phyloP scores from a whole-genome alignment of 2,113 vertebrate genomes.

The Miniopterus natalensis region DNA sequence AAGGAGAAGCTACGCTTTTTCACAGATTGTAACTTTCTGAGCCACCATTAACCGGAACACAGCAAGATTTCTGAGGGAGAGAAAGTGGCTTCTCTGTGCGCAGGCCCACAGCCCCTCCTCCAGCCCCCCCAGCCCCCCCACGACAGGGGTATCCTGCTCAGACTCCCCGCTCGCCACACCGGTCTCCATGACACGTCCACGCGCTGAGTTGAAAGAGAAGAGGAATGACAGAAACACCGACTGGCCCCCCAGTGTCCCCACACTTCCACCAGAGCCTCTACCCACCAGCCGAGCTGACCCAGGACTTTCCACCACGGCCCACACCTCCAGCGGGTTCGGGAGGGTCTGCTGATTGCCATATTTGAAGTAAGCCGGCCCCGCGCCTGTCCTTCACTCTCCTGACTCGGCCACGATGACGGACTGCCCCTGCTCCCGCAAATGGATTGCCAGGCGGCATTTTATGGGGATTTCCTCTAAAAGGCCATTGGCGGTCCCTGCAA shows the following conservation, averaged over 20 bases:
- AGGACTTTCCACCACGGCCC: background rate
- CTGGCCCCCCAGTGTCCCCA: background rate
- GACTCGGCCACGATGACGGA: background rate
- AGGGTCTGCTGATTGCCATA: background rate
- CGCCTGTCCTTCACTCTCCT: background rate
- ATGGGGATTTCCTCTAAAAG: constrained; percentile 71
- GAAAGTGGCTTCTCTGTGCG: background rate
- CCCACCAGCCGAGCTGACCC: background rate
- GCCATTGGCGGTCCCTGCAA: constrained; percentile 56
- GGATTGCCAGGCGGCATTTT: background rate
- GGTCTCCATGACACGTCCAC: background rate
- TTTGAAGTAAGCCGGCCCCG: background rate
- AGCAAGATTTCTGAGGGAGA: background rate
- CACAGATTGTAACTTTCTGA: background rate
- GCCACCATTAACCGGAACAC: too few species aligned
- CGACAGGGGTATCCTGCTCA: background rate
- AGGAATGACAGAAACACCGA: background rate
- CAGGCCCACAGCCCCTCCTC: background rate
- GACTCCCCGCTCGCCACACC: background rate
- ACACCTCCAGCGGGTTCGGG: background rate
- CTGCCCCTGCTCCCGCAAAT: background rate
- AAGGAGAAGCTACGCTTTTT: background rate
- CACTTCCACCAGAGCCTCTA: background rate
- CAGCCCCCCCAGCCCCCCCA: accelerated
- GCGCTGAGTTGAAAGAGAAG: background rate